Percentiles rank a stretch among this genome's conserved stretches.
Conservation (phyloP, 2,888 invertebrate genomes). For the Orchestes rusci region DNA sequence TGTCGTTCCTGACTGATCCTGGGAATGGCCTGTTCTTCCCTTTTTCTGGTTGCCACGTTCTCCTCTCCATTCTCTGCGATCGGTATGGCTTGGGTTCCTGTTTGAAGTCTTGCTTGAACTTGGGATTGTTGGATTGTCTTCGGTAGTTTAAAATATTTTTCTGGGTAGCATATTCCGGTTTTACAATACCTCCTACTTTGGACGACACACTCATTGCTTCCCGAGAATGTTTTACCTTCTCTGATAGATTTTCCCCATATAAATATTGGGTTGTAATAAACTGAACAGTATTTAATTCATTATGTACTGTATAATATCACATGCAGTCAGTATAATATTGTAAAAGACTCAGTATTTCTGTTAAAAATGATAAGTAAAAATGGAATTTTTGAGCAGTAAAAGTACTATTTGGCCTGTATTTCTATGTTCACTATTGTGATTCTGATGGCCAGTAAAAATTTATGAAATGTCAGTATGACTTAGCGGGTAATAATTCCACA, state of each 20-base stretch:
- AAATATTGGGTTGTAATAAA: no score
- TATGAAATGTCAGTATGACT: no score
- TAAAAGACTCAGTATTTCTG: no score
- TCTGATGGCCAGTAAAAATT: no score
- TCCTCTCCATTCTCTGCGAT: constrained; percentile 2
- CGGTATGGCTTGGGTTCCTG: constrained; percentile 3
- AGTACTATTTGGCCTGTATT: no score
- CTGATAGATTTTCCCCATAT: constrained; percentile 8
- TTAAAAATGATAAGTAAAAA: no score
- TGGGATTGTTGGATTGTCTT: constrained; percentile 2
- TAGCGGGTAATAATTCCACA: no score
- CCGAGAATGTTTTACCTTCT: constrained; percentile 5
- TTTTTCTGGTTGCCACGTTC: constrained; percentile 5
- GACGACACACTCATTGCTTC: constrained; percentile 5
- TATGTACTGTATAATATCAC: no score
- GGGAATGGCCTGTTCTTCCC: constrained; percentile 4
- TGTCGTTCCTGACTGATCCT: constrained; percentile 5
- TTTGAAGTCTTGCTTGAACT: constrained; percentile 8
- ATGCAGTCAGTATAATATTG: no score
- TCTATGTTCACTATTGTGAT: no score
- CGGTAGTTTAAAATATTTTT: constrained; percentile 7
- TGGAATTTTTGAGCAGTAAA: no score
- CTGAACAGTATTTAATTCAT: no score
- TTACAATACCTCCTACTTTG: constrained; percentile 5
- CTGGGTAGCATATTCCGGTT: constrained; percentile 5